Conservation (phyloP, 2,797 vertebrate genomes). For the Peromyscus melanophrys region DNA sequence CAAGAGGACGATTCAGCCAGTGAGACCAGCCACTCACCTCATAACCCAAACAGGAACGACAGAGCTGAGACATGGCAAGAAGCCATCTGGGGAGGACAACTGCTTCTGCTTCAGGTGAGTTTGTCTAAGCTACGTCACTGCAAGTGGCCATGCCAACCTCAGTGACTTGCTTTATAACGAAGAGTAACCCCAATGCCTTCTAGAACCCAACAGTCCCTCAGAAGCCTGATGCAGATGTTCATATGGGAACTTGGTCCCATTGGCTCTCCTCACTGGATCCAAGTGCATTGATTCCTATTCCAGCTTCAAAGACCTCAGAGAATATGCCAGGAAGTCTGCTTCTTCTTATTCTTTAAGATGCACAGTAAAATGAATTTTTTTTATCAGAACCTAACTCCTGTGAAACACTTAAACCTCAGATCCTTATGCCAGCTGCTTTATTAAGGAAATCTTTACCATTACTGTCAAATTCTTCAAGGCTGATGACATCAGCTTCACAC, state of each 20-base stretch:
- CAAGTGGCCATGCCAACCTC: background rate
- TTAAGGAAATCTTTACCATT: slow-evolving; percentile 64
- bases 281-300: too few species aligned
- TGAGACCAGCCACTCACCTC: background rate
- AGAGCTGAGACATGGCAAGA: background rate
- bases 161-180: background rate
- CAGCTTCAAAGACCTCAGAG: background rate
- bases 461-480: slow-evolving; percentile 61
- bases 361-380: slow-evolving; percentile 7
- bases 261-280: background rate
- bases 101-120: background rate
- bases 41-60: background rate
- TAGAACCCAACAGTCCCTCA: background rate
- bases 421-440: slow-evolving; percentile 66
- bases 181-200: background rate
- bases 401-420: slow-evolving; percentile 53
- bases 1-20: background rate
- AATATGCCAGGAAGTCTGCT: background rate
- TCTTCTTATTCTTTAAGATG: slow-evolving; percentile 20
- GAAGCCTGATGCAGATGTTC: background rate
- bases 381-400: slow-evolving; percentile 14
- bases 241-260: background rate
- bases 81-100: accelerated
- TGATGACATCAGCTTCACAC: slow-evolving; percentile 55
- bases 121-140: background rate